Conservation (phyloP, 2,888 invertebrate genomes). For the Apocheima hispidaria region DNA sequence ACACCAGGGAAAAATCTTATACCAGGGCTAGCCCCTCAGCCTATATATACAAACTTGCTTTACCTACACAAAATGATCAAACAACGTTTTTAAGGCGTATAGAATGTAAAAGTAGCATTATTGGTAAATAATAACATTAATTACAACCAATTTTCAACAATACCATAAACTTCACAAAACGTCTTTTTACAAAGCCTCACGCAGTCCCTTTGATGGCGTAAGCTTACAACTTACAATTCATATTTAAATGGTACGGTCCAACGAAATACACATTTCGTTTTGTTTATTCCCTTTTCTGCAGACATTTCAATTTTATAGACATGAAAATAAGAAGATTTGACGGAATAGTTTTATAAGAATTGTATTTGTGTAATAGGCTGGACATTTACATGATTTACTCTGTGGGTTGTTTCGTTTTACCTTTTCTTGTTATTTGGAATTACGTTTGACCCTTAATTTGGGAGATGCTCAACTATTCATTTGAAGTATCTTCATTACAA, state of each 20-base stretch:
- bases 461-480: slow-evolving; percentile 2
- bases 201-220: slow-evolving; percentile 15
- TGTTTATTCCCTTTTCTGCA: slow-evolving; percentile 35
- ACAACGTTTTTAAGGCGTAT: too few species aligned
- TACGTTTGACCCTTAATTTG: slow-evolving; percentile 8
- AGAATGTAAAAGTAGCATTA: neutral
- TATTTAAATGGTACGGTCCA: slow-evolving; percentile 11
- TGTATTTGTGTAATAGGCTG: slow-evolving; percentile 30
- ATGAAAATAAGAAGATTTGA: slow-evolving; percentile 41
- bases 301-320: slow-evolving; percentile 43
- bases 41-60: too few species aligned
- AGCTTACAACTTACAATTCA: slow-evolving; percentile 18
- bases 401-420: slow-evolving; percentile 16
- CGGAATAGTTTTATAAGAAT: slow-evolving; percentile 32
- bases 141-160: neutral
- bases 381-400: slow-evolving; percentile 6
- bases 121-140: neutral
- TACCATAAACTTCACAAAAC: slow-evolving; percentile 9
- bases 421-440: slow-evolving; percentile 25
- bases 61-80: neutral
- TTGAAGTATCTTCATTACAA: neutral
- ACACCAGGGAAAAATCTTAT: too few species aligned
- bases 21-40: too few species aligned
- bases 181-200: neutral
- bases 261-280: slow-evolving; percentile 14